These are phyloP conservation scores for Lithophane leautieri DNA, from an alignment of 2,888 invertebrate species.

Conservation along the genomic window DNA sequence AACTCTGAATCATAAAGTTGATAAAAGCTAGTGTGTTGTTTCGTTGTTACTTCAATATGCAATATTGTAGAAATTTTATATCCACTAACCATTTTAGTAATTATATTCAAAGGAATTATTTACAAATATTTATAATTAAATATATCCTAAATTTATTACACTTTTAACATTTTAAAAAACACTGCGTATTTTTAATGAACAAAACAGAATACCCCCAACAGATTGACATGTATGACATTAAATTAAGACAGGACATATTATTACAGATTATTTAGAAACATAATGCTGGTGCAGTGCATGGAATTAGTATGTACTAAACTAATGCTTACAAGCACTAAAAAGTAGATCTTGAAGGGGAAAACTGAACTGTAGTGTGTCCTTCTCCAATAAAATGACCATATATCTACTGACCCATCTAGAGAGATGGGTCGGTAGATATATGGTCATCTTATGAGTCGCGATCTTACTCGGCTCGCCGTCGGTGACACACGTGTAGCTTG, in stretches of 20 bases:
- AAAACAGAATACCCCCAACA: constrained; percentile 38
- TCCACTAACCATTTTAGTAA: constrained; percentile 58
- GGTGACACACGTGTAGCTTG: no score
- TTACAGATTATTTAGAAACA: neutral
- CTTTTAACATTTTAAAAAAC: constrained; percentile 55
- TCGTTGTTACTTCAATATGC: constrained; percentile 29
- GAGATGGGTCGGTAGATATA: no score
- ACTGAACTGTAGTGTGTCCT: no score
- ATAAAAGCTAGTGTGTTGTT: constrained; percentile 55
- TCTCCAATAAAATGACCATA: no score
- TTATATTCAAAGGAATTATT: constrained; percentile 36
- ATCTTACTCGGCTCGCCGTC: no score
- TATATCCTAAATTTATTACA: constrained; percentile 34
- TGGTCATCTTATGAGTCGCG: no score
- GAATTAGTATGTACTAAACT: neutral
- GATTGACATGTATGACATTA: constrained; percentile 32
- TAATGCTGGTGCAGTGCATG: neutral
- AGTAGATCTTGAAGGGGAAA: no score
- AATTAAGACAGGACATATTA: constrained; percentile 25
- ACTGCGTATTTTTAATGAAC: constrained; percentile 59
- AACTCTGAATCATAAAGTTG: constrained; percentile 74
- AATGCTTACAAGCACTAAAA: no score
- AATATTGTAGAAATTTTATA: constrained; percentile 5
- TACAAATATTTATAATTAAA: constrained; percentile 44
- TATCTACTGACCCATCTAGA: no score